A percentile compares a stretch with the other conserved stretches of the same genome.
Conservation (phyloP, 2,888 invertebrate species). For the Hermodice carunculata region DNA sequence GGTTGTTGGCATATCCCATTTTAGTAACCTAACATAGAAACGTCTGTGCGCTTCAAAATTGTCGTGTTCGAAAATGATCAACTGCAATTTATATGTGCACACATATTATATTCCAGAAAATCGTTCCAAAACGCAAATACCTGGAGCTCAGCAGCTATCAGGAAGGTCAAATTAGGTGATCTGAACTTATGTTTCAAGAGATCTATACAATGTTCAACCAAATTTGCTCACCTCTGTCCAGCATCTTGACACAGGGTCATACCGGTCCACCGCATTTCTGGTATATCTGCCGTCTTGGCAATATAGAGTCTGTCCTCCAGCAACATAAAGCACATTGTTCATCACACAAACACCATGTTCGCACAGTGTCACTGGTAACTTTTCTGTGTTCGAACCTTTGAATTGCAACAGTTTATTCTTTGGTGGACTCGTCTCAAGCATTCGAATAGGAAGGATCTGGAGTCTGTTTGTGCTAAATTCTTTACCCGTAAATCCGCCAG, state of each 20-base stretch:
- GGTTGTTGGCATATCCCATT: too few species aligned
- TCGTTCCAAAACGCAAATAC: too few species aligned
- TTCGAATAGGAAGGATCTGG: neutral
- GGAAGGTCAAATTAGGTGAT: neutral
- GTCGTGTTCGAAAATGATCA: too few species aligned
- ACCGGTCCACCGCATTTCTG: conserved; percentile 15
- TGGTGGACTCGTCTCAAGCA: neutral
- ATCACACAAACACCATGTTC: conserved; percentile 28
- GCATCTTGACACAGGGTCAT: conserved; percentile 9
- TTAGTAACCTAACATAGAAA: too few species aligned
- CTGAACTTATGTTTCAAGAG: neutral
- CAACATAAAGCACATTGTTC: conserved; percentile 26
- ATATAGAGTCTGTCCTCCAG: conserved; percentile 34
- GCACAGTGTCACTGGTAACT: conserved; percentile 25
- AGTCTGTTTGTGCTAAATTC: neutral
- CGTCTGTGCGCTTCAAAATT: too few species aligned
- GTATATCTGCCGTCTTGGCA: conserved; percentile 31
- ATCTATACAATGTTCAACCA: neutral
- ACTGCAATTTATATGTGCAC: too few species aligned
- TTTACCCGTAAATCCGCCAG: neutral
- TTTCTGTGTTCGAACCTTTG: too few species aligned
- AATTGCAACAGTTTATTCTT: too few species aligned
- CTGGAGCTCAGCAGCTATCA: too few species aligned
- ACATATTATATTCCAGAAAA: too few species aligned
- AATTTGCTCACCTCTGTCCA: conserved; percentile 25